A percentile compares a stretch with the other conserved stretches of the same genome.
phyloP scores from a whole-genome alignment of 2,797 vertebrate genomes.

The Percopsis omiscomaycus region DNA sequence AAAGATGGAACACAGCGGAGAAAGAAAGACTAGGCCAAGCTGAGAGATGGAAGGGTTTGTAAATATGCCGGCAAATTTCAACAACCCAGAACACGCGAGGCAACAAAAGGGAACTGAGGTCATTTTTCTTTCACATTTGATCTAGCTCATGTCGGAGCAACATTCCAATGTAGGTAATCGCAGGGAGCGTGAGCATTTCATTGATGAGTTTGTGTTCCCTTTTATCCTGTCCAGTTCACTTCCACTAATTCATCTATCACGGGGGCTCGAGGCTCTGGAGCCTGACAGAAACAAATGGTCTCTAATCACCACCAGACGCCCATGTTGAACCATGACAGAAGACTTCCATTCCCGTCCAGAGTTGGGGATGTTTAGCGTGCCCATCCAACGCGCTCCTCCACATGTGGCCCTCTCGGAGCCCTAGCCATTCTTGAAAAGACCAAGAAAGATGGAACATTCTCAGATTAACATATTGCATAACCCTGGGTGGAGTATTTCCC shows the following conservation, averaged over 20 bases:
- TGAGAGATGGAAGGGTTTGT: constrained; percentile 9
- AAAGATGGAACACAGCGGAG: constrained; percentile 20
- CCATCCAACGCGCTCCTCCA: constrained; percentile 40
- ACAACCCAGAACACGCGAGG: constrained; percentile 7
- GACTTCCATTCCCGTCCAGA: constrained; percentile 62
- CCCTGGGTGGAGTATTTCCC: constrained; percentile 57
- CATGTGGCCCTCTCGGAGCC: constrained; percentile 39
- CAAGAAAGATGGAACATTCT: constrained; percentile 55
- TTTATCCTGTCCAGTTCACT: constrained; percentile 60
- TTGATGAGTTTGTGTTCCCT: constrained; percentile 57
- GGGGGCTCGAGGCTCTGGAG: constrained; percentile 58
- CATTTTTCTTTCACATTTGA: constrained; percentile 32
- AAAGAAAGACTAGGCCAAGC: constrained; percentile 30
- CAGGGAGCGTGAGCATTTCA: constrained; percentile 50
- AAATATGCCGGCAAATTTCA: no score
- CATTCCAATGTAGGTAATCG: constrained; percentile 56
- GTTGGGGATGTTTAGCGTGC: constrained; percentile 18
- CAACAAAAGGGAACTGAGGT: constrained; percentile 19
- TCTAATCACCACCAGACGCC: constrained; percentile 74
- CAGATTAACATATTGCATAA: constrained; percentile 64
- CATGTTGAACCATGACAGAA: constrained; percentile 71
- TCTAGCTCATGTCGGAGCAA: constrained; percentile 29
- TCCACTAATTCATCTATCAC: constrained; percentile 70
- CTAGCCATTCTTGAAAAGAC: constrained; percentile 49
- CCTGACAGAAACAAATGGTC: constrained; percentile 75